Evolutionary conservation across 1,140 invertebrate species (phyloP).

Genomic region (Gryllus bimaculatus): DNA sequence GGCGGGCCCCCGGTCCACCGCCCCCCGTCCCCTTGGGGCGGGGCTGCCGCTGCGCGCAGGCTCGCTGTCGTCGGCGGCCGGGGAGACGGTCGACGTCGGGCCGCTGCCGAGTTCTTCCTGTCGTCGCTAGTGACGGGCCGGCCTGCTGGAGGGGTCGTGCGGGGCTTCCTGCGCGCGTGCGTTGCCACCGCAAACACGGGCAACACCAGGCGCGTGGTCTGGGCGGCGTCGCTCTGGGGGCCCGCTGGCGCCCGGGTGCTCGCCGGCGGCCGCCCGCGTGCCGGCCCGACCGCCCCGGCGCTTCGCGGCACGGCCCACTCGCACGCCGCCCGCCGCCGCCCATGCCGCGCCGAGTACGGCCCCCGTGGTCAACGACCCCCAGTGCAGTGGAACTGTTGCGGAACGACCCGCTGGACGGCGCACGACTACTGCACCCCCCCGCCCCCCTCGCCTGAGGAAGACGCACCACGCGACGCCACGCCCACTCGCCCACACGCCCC

Average conservation of each 20-base stretch:
- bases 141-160: slow-evolving; percentile 76
- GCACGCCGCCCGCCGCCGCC: slow-evolving; percentile 28
- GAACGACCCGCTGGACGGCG: slow-evolving; percentile 1
- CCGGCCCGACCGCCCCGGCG: too few species aligned
- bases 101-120: slow-evolving; percentile 84
- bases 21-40: neutral
- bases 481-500: neutral
- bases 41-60: neutral
- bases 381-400: slow-evolving; percentile 44
- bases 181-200: slow-evolving; percentile 72
- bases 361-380: slow-evolving; percentile 63
- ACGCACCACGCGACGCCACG: neutral
- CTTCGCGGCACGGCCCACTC: neutral
- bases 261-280: too few species aligned
- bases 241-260: neutral
- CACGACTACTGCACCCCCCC: neutral
- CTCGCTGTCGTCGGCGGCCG: too few species aligned
- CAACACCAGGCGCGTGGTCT: slow-evolving; percentile 49
- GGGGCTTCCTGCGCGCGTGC: slow-evolving; percentile 75
- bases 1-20: too few species aligned
- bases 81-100: slow-evolving; percentile 46
- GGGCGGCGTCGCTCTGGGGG: slow-evolving; percentile 42
- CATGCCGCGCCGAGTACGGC: slow-evolving; percentile 43
- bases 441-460: neutral
- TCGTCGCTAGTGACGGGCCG: slow-evolving; percentile 86